Percentiles rank a stretch among this genome's conserved stretches.
These are phyloP conservation scores for Caenorhabditis japonica DNA, from an alignment of 2,888 invertebrate species.

Conservation along the genomic window DNA sequence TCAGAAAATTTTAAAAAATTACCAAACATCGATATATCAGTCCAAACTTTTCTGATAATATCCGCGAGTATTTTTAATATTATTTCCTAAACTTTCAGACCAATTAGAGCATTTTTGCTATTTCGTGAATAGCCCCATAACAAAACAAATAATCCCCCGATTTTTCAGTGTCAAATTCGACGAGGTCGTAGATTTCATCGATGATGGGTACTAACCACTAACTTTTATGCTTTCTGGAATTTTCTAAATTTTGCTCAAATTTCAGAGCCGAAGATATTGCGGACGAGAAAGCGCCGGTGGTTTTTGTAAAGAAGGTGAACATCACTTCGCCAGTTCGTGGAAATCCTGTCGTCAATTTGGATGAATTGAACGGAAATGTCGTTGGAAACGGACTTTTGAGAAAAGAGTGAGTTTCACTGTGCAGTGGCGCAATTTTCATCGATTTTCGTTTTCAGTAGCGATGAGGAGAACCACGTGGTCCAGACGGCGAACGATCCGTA, in stretches of 20 bases:
- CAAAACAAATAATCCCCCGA: conserved; percentile 12
- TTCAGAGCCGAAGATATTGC: conserved; percentile 36
- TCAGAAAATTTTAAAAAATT: too few species aligned
- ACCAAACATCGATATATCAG: too few species aligned
- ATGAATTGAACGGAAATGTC: conserved; percentile 4
- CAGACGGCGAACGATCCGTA: not conserved
- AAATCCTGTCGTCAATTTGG: conserved; percentile 36
- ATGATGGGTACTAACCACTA: conserved; percentile 39
- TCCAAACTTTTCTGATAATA: too few species aligned
- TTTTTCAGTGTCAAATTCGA: conserved; percentile 49
- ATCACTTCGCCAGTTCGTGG: conserved; percentile 24
- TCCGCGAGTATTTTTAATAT: too few species aligned
- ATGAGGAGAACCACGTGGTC: not conserved
- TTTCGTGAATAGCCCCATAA: too few species aligned
- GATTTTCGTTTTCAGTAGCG: too few species aligned
- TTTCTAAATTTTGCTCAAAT: conserved; percentile 1
- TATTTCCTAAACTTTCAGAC: too few species aligned
- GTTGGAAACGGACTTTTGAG: not conserved
- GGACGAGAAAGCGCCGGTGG: not conserved
- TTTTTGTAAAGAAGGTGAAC: not conserved
- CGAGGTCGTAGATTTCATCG: conserved; percentile 40
- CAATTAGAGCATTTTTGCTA: too few species aligned
- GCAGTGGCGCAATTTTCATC: not conserved
- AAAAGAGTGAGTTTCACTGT: not conserved
- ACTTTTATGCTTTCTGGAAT: conserved; percentile 13